Evolutionary conservation across 2,888 invertebrate genomes (phyloP).

Genomic region (Biston betularia): DNA sequence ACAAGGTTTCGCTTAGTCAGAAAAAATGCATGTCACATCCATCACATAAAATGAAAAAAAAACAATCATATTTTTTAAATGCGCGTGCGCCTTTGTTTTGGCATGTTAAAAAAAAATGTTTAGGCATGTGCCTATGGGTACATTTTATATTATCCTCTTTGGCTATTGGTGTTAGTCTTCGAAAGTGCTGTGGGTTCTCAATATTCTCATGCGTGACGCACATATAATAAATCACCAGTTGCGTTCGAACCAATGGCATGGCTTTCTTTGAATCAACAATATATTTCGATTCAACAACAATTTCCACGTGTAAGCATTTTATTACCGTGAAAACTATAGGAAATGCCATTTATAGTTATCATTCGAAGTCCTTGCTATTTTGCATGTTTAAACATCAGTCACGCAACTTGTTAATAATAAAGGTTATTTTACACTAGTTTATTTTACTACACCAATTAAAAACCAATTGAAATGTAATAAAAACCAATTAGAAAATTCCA

Average conservation of each 20-base stretch:
- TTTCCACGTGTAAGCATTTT: background rate
- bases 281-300: background rate
- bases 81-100: background rate
- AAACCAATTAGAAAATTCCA: background rate
- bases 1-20: conserved; percentile 6
- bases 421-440: conserved; percentile 10
- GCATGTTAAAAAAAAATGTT: too few relatives aligned
- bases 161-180: background rate
- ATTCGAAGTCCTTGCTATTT: conserved; percentile 19
- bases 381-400: conserved; percentile 14
- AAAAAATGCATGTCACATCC: conserved; percentile 24
- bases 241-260: background rate
- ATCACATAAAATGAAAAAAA: background rate
- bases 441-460: background rate
- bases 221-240: background rate
- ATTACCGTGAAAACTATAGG: background rate
- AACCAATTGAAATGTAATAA: background rate
- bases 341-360: conserved; percentile 14
- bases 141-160: background rate
- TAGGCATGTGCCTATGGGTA: background rate
- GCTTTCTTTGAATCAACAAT: background rate
- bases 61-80: background rate
- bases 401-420: conserved; percentile 2
- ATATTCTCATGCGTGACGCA: conserved; percentile 8
- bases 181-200: conserved; percentile 4